phyloP scores from a whole-genome alignment of 2,797 vertebrate species.

The Limnodromus scolopaceus region DNA sequence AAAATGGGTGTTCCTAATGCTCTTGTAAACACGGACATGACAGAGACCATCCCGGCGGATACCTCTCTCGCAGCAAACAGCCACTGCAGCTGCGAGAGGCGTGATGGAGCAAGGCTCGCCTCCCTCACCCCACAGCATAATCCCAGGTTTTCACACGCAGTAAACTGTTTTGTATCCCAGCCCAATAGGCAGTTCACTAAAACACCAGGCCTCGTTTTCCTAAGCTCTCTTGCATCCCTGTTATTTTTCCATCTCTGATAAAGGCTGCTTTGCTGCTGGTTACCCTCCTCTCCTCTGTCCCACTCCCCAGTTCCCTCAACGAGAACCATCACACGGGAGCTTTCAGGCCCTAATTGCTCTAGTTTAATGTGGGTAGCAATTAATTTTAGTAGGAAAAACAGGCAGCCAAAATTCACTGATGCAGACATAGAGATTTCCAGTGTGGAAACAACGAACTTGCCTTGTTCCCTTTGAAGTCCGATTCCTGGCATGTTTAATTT shows the following conservation, averaged over 20 bases:
- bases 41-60: neutral
- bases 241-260: neutral
- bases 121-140: neutral
- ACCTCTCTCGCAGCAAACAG: neutral
- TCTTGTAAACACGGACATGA: neutral
- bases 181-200: conserved; percentile 19
- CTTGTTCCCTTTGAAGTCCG: conserved; percentile 33
- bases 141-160: conserved; percentile 15
- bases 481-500: conserved; percentile 60
- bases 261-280: neutral
- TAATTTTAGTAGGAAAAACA: conserved; percentile 63
- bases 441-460: conserved; percentile 12
- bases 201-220: neutral
- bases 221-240: neutral
- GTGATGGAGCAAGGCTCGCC: neutral
- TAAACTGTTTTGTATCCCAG: conserved; percentile 16
- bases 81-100: conserved; percentile 41
- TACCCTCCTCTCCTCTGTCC: neutral
- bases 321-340: neutral
- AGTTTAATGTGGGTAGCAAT: neutral
- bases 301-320: neutral
- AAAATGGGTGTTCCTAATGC: conserved; percentile 1
- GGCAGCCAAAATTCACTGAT: conserved; percentile 27
- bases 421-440: conserved; percentile 21
- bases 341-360: conserved; percentile 25